Evolutionary conservation across 2,888 invertebrate species (phyloP), one percentile per base, ranked within the genome.

Genomic region (Apoda limacodes): DNA sequence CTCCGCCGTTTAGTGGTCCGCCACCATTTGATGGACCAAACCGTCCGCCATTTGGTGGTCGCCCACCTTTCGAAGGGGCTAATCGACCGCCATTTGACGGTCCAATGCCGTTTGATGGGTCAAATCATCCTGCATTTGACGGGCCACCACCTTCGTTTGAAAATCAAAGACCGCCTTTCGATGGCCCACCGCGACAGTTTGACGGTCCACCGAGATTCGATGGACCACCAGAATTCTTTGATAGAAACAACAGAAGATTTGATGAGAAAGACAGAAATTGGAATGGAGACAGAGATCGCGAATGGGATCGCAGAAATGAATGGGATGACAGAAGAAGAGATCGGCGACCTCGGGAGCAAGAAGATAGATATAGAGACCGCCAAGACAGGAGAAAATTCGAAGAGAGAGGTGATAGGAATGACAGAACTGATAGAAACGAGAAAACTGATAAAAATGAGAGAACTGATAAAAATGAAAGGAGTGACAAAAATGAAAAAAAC

Each of bases 191-290:
- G 5, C 24, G 27, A 32, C 23, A 43, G n/a, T 55, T 50, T 28
- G 55, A 55, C 23, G 45, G 43, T 1, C 46, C 42, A 1, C 46
- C 42, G 1, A 40, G 35, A 22, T 60, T 58, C 28, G 60, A 60
- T 26, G 70, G 66, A 0, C 72, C 71, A 1, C 67, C 72, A 0
- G 75, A 75, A 21, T 72, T 61, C 57, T 78, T 69, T 43, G 76
- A 80, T 12, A 55, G 80, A 15, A 62, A 60, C 26, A 67, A 67
- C 33, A 55, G 74, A 28, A 57, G 75, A 19, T 78, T 70, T 41
- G 80, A 76, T 2, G 76, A 78, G 1, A 52, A 74, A 22, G 75
- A 72, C 9, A 51, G 72, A 19, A 59, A 55, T 1, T 68, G 72
- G 76, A 65, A 60, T 25, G 61, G 64, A n/a, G 64, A 69, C 7